Conservation (phyloP, 2,797 vertebrate genomes). For the Protosalanx chinensis region DNA sequence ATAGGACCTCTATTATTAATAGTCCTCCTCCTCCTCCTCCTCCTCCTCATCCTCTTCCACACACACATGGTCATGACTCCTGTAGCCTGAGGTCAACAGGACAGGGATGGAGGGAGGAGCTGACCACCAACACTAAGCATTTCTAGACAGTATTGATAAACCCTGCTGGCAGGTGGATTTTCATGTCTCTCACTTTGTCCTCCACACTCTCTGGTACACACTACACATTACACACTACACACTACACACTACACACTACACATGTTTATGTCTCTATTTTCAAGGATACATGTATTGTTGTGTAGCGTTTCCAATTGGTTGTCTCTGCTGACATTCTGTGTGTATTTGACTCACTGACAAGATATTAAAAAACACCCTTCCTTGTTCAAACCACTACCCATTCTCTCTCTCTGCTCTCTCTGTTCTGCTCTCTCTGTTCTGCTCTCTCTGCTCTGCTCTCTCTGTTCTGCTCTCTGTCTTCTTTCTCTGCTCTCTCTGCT, state of each 20-base stretch:
- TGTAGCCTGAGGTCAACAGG: no score
- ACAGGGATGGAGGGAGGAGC: no score
- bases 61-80: no score
- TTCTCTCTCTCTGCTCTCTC: background rate
- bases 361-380: background rate
- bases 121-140: no score
- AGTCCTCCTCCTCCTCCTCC: no score
- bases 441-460: background rate
- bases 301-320: background rate
- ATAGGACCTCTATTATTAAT: no score
- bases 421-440: background rate
- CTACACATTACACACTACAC: no score
- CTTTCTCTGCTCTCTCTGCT: background rate
- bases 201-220: background rate
- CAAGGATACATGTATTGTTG: background rate
- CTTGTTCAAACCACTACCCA: background rate
- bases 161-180: no score
- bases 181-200: background rate
- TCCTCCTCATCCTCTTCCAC: no score
- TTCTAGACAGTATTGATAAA: no score
- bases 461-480: background rate
- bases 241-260: no score
- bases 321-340: background rate
- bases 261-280: background rate
- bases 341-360: background rate